Conservation (phyloP, 1,140 invertebrate genomes). For the Antheraea pernyi region DNA sequence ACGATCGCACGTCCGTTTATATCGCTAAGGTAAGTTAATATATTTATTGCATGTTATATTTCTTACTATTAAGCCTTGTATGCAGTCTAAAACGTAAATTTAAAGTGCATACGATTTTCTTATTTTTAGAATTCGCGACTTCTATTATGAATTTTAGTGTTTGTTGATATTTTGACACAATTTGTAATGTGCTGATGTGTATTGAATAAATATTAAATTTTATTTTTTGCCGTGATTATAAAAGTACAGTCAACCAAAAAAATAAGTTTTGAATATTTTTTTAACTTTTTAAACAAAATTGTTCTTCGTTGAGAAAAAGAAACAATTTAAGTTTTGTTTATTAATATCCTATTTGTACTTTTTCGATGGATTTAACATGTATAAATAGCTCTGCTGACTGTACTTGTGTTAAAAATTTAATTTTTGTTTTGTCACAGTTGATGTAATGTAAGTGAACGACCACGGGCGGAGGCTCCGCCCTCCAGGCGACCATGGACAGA, state of each 20-base stretch:
- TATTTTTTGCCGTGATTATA: background rate
- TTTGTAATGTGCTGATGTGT: background rate
- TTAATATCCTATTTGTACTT: no score
- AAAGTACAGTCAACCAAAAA: constrained; percentile 26
- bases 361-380: background rate
- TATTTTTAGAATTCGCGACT: constrained; percentile 36
- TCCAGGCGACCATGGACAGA: constrained; percentile 57
- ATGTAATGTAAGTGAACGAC: constrained; percentile 59
- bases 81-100: constrained; percentile 14
- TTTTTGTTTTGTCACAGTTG: constrained; percentile 45
- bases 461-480: constrained; percentile 48
- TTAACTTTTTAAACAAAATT: background rate
- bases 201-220: background rate
- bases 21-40: constrained; percentile 61
- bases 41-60: constrained; percentile 32
- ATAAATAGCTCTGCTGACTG: background rate
- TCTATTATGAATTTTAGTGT: constrained; percentile 5
- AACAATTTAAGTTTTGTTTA: background rate
- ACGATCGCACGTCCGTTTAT: constrained; percentile 62
- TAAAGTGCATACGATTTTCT: constrained; percentile 24
- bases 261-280: background rate
- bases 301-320: background rate
- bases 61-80: constrained; percentile 14
- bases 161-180: constrained; percentile 3
- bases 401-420: background rate